Conservation (phyloP, 1,140 invertebrate genomes). For the Drosophila ercepeae region DNA sequence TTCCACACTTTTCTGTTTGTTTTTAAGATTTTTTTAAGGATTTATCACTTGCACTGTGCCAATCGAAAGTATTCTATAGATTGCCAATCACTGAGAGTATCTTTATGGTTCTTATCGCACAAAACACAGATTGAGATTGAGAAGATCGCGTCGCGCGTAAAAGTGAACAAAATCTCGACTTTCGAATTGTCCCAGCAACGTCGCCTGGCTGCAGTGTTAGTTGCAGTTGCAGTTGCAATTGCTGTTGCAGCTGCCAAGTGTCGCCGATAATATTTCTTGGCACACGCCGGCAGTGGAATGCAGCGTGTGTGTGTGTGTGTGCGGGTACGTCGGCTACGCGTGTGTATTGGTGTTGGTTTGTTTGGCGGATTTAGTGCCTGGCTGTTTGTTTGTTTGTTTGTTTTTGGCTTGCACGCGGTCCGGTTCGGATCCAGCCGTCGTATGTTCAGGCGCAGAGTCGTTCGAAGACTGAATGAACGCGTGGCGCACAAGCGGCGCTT, state of each 20-base stretch:
- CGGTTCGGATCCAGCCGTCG: slow-evolving; percentile 51
- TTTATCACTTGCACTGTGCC: slow-evolving; percentile 1
- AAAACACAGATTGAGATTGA: background rate
- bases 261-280: slow-evolving; percentile 33
- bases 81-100: slow-evolving; percentile 24
- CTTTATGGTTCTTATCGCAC: slow-evolving; percentile 1
- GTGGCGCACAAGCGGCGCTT: slow-evolving; percentile 79
- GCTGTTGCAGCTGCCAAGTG: slow-evolving; percentile 10
- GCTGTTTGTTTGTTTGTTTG: slow-evolving; percentile 38
- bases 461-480: slow-evolving; percentile 79
- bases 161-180: background rate
- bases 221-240: slow-evolving; percentile 14
- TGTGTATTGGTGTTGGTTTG: slow-evolving; percentile 29
- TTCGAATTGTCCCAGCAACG: background rate
- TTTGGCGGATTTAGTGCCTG: slow-evolving; percentile 16
- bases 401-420: slow-evolving; percentile 33
- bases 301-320: slow-evolving; percentile 14
- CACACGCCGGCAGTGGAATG: slow-evolving; percentile 68
- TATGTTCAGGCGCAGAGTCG: slow-evolving; percentile 79
- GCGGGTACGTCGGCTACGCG: slow-evolving; percentile 2
- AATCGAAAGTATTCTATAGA: slow-evolving; percentile 15
- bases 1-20: background rate
- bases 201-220: background rate
- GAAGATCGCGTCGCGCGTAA: slow-evolving; percentile 6
- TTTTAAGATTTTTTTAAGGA: background rate